Evolutionary conservation across 2,797 vertebrate genomes (phyloP), one percentile per base, ranked within the genome.

Genomic region (Threskiornis aethiopicus): DNA sequence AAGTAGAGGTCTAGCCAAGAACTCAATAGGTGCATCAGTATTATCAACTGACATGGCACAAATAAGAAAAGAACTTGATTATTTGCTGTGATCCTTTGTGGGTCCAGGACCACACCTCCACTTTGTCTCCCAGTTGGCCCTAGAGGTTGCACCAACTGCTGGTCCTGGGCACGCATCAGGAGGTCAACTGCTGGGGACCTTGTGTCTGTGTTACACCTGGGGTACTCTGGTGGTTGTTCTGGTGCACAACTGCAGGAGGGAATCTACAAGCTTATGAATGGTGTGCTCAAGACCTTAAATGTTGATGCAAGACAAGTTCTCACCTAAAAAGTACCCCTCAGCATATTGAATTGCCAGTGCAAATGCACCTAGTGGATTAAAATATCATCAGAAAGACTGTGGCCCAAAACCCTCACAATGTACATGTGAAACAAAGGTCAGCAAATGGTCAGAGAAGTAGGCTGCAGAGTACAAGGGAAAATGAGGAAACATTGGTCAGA

Each of bases 131-230:
- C 37, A 52, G 7, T 33, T 85, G 79, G 15, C 44, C 12, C 8
- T 49, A 58, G 25, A 29, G 33, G 9, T 39, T 85, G 76, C 29
- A 58, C 6, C 59, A 80, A 25, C 42, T 83, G 58, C 67, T 58
- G 22, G 13, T 65, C 39, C 46, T 77, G 41, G 42, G 9, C 39
- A 2, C 9, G 8, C 64, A 66, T n/a, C 33, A 26, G 25, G 17
- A 44, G 44, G 12, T 57, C 44, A 65, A 1, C 47, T 87, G 52
- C 88, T 89, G 57, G 39, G 21, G 16, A 64, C 33, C 21, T 72
- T 57, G 37, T 7, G 33, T 65, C 49, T 72, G 0, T 1, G 0
- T 25, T 70, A 0, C 15, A 24, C 37, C 26, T 69, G 54, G 17
- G 25, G 8, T 47, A n/a, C 47, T 71, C 42, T 39, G n/a, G 20